Evolutionary conservation across 2,888 invertebrate species (phyloP), one percentile per base, ranked within the genome.

Genomic region (Xylota sylvarum): DNA sequence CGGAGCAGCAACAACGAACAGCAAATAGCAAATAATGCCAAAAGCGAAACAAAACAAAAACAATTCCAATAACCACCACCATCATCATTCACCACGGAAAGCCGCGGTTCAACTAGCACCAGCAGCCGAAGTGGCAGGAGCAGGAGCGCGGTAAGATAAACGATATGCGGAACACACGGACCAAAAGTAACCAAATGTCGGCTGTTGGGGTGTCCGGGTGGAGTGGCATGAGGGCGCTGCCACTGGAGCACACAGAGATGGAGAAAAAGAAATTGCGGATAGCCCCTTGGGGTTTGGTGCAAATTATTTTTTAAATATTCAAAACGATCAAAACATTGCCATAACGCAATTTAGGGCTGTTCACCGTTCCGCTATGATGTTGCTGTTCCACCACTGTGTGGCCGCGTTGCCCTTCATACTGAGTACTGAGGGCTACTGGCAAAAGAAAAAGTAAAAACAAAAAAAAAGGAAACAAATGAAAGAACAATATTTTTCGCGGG

Each of bases 301-400:
- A 88, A 88, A 88, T 88, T 88, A 88, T 88, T 88, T 88, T 88
- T 88, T 88, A 88, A 88, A 88, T 88, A 88, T 88, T 88, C 88
- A 88, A 88, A 88, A 88, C 88, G 88, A 87, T 88, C 88, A 87
- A 88, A 88, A 88, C 87, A 88, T 84, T 87, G 84, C 84, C 84
- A 87, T 87, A 88, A 87, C 84, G 84, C 85, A 85, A 88, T 88
- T 86, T 82, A 82, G 82, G 81, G 82, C 73, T 87, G 83, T 76
- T 83, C 83, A 87, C 87, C 70, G 78, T 87, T 83, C 73, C 62
- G 86, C 82, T 82, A 78, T 72, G 77, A 56, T 72, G 81, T 58
- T 58, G 76, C 65, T 55, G 60, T 37, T 50, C 58, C 43, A 37
- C 30, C n/a, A 12, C 48, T 23, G 30, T 40, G 17, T 52, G 43